Conservation (phyloP, 2,797 vertebrate genomes). For the Typhlichthys eigenmanni region DNA sequence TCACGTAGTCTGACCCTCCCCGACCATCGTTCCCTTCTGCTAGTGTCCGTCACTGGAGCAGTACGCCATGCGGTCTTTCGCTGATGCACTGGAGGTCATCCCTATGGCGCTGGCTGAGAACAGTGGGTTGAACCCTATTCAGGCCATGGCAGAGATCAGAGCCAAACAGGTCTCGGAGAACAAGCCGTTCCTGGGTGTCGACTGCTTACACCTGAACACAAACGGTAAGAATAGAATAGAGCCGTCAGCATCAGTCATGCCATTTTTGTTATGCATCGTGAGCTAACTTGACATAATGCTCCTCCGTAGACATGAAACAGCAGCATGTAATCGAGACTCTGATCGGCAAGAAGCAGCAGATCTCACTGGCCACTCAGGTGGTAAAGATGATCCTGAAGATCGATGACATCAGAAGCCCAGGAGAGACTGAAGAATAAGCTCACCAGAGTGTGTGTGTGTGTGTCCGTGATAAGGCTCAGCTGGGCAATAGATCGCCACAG, state of each 20-base stretch:
- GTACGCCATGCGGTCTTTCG: slow-evolving; percentile 96
- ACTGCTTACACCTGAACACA: slow-evolving; percentile 90
- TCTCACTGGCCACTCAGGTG: slow-evolving; percentile 92
- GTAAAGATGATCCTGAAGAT: slow-evolving; percentile 99
- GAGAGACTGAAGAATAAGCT: slow-evolving; percentile 89
- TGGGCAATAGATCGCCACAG: slow-evolving; percentile 16
- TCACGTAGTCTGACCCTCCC: not conserved
- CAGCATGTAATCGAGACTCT: slow-evolving; percentile 98
- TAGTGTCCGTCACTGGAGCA: slow-evolving; percentile 97
- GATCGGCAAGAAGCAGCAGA: slow-evolving; percentile 98
- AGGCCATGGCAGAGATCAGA: slow-evolving; percentile 94
- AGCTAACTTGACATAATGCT: not conserved
- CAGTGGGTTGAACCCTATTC: slow-evolving; percentile 94
- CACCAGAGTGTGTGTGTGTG: slow-evolving; percentile 1
- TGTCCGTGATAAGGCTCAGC: slow-evolving; percentile 7
- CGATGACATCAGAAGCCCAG: slow-evolving; percentile 93
- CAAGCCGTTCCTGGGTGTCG: slow-evolving; percentile 91
- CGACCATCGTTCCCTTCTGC: not conserved
- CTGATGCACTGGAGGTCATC: slow-evolving; percentile 93
- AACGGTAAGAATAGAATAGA: slow-evolving; percentile 80
- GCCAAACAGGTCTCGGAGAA: slow-evolving; percentile 90
- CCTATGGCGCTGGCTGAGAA: slow-evolving; percentile 96
- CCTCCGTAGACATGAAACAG: slow-evolving; percentile 90
- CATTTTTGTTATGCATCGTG: not conserved
- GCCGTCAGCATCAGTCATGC: no score